phyloP scores from a whole-genome alignment of 2,797 vertebrate species.

The Muscicapa striata region DNA sequence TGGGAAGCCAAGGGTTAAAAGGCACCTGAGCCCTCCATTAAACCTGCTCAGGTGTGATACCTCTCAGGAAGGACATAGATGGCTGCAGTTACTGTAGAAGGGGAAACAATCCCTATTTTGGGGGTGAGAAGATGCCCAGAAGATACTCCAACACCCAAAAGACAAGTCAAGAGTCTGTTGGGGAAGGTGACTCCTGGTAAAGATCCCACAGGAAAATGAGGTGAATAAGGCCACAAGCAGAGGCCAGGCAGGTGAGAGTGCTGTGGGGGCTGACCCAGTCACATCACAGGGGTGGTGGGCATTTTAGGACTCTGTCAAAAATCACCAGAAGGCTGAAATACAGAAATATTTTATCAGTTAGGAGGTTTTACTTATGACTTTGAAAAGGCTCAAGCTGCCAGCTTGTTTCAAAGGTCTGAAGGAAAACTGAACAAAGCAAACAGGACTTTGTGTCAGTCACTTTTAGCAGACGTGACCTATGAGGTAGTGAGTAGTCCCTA shows the following conservation, averaged over 20 bases:
- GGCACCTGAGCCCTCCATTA: neutral
- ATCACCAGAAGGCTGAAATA: neutral
- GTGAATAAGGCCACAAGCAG: neutral
- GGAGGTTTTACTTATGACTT: neutral
- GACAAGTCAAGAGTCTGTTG: fast-evolving
- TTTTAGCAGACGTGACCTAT: fast-evolving
- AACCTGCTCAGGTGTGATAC: neutral
- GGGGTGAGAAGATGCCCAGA: fast-evolving
- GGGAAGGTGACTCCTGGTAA: neutral
- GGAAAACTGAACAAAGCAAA: neutral
- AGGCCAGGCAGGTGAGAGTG: neutral
- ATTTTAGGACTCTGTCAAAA: neutral
- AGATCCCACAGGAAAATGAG: neutral
- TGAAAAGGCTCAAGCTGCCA: neutral
- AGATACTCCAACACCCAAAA: neutral
- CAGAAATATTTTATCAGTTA: neutral
- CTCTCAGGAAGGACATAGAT: neutral
- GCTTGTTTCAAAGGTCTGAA: neutral
- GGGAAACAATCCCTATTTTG: neutral
- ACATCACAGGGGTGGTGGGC: fast-evolving
- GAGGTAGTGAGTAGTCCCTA: fast-evolving
- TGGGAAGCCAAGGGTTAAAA: neutral
- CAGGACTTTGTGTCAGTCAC: fast-evolving
- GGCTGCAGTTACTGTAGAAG: neutral
- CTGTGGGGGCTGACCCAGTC: neutral